Evolutionary conservation across 2,113 vertebrate species (phyloP).

Genomic region (Origma solitaria): DNA sequence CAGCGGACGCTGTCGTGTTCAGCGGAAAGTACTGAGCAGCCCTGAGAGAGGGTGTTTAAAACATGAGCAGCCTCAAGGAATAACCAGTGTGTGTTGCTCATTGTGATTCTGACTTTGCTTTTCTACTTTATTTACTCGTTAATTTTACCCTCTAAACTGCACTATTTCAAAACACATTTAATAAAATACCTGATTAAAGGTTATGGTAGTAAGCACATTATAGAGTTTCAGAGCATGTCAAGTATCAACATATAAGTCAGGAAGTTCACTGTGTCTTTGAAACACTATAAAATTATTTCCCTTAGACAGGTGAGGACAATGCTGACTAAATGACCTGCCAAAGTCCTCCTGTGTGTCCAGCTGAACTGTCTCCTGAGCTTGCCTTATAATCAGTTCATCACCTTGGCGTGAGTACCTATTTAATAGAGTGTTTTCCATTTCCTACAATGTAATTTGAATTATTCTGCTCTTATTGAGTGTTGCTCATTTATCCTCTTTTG

Average conservation of each 20-base stretch:
- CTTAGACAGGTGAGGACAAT: not conserved
- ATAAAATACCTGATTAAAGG: not conserved
- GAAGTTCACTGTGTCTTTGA: not conserved
- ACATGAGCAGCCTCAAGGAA: constrained; percentile 1
- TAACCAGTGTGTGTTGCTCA: not conserved
- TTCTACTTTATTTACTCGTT: not conserved
- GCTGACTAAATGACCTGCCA: not conserved
- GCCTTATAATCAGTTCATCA: not conserved
- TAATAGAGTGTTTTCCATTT: not conserved
- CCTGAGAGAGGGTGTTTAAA: not conserved
- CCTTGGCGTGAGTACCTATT: not conserved
- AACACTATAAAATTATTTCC: not conserved
- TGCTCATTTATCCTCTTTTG: not conserved
- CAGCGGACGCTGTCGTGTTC: not conserved
- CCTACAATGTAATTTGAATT: not conserved
- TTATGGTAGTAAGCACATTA: not conserved
- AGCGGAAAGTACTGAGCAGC: not conserved
- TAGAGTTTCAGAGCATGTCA: not conserved
- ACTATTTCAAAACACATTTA: not conserved
- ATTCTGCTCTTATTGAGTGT: not conserved
- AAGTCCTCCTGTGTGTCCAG: not conserved
- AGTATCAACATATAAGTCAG: not conserved
- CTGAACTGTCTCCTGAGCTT: not conserved
- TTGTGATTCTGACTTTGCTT: not conserved
- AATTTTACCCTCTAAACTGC: not conserved